Evolutionary conservation across 2,888 invertebrate species (phyloP).

Genomic region (Epinotia brunnichana): DNA sequence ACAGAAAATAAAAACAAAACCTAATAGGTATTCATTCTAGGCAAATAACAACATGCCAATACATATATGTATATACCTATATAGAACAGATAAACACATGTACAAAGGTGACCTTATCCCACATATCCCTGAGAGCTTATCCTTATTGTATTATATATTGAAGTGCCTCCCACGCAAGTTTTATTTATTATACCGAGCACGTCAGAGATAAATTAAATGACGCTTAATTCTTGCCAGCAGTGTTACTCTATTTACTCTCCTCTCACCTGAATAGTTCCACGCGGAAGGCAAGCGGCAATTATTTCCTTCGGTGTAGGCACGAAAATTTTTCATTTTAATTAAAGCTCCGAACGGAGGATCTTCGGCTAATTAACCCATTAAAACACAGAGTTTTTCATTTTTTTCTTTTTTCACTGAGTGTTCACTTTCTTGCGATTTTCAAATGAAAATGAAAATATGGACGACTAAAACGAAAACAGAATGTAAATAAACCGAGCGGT

Average conservation of each 20-base stretch:
- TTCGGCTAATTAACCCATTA: slow-evolving; percentile 83
- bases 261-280: slow-evolving; percentile 80
- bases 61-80: too few relatives aligned
- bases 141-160: too few relatives aligned
- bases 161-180: neutral
- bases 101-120: too few relatives aligned
- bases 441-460: slow-evolving; percentile 65
- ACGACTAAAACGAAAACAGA: slow-evolving; percentile 33
- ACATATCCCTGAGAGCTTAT: too few relatives aligned
- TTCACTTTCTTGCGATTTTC: slow-evolving; percentile 77
- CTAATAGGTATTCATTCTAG: too few relatives aligned
- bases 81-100: too few relatives aligned
- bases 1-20: too few relatives aligned
- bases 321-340: slow-evolving; percentile 83
- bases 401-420: slow-evolving; percentile 72
- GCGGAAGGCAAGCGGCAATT: slow-evolving; percentile 71
- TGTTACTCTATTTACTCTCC: slow-evolving; percentile 64
- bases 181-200: slow-evolving; percentile 30
- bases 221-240: slow-evolving; percentile 47
- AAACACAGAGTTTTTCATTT: slow-evolving; percentile 79
- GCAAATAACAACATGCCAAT: too few relatives aligned
- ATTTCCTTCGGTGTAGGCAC: slow-evolving; percentile 79
- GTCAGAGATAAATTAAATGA: slow-evolving; percentile 40
- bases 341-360: slow-evolving; percentile 79
- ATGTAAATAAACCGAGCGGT: slow-evolving; percentile 26